These are phyloP conservation scores for Leptopterna dolabrata DNA, from an alignment of 2,888 invertebrate genomes.

Conservation along the genomic window DNA sequence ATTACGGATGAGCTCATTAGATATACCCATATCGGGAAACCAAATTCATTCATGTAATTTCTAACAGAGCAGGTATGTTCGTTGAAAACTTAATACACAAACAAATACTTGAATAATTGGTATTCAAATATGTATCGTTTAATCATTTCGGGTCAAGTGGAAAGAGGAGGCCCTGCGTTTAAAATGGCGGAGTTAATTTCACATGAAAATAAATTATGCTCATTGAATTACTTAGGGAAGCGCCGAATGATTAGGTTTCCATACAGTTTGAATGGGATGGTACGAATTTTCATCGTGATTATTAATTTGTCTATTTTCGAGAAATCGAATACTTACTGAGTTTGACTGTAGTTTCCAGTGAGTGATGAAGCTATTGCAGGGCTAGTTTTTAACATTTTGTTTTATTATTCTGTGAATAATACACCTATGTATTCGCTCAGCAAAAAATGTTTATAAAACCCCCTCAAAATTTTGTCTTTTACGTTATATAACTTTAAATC, in stretches of 20 bases:
- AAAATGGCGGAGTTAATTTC: slow-evolving; percentile 17
- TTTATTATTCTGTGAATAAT: too few relatives aligned
- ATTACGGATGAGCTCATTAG: slow-evolving; percentile 21
- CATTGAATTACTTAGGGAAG: not conserved
- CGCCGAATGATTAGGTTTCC: not conserved
- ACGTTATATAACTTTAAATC: too few relatives aligned
- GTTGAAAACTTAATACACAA: slow-evolving; percentile 25
- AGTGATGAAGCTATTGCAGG: too few relatives aligned
- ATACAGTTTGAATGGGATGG: too few relatives aligned
- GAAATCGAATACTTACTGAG: too few relatives aligned
- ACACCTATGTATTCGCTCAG: too few relatives aligned
- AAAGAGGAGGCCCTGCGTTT: not conserved
- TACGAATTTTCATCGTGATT: not conserved
- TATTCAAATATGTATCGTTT: slow-evolving; percentile 40
- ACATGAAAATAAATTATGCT: slow-evolving; percentile 11
- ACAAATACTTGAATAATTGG: slow-evolving; percentile 39
- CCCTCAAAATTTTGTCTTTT: too few relatives aligned
- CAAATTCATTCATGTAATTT: slow-evolving; percentile 32
- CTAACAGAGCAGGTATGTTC: not conserved
- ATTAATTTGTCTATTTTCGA: too few relatives aligned
- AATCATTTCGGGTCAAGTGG: slow-evolving; percentile 13
- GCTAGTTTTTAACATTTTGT: too few relatives aligned
- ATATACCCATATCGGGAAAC: not conserved
- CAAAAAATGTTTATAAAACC: too few relatives aligned
- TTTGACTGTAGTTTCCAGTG: too few relatives aligned